Evolutionary conservation across 2,888 invertebrate genomes (phyloP), one percentile per base, ranked within the genome.

Genomic region (Agrochola litura): DNA sequence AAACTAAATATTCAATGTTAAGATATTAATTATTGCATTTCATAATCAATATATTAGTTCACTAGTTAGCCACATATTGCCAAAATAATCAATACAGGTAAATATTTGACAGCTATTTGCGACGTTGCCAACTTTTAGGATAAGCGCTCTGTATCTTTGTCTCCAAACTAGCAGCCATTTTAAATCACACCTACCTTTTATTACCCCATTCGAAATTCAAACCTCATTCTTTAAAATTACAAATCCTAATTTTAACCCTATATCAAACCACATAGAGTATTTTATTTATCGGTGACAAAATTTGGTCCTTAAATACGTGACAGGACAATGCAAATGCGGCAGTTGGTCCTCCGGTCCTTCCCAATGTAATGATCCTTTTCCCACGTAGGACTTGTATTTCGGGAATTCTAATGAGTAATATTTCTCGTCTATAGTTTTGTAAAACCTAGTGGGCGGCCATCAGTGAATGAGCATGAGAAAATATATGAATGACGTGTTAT

Each of bases 391-490:
- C 6, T 14, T 25, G 12, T 43, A 68, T 81, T 88, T 84, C n/a
- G 80, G 85, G 74, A 76, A 71, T 76, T 86, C 52, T 78, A 82
- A 84, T 77, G 87, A 88, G 87, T 73, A 30, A 83, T 37, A 37
- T 86, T 82, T 81, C 58, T 61, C 69, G 41, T 74, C 12, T 56
- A 73, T 22, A 73, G 37, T 30, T 79, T 80, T 88, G 52, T 71
- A 67, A 69, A 25, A 61, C 73, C 65, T 86, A 56, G 86, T 87
- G 83, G 88, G 81, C 76, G 79, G 72, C 41, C 70, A 16, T 10
- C 8, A 1, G 2, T 72, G 54, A 73, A 71, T 73, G 30, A 30
- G 6, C n/a, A 68, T 22, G 65, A 25, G 65, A 65, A 43, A 43
- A 73, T 73, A 64, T 68, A 79, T 79, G 71, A 87, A 82, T 82